phyloP scores from a whole-genome alignment of 2,888 invertebrate species.

The Unio delphinus region DNA sequence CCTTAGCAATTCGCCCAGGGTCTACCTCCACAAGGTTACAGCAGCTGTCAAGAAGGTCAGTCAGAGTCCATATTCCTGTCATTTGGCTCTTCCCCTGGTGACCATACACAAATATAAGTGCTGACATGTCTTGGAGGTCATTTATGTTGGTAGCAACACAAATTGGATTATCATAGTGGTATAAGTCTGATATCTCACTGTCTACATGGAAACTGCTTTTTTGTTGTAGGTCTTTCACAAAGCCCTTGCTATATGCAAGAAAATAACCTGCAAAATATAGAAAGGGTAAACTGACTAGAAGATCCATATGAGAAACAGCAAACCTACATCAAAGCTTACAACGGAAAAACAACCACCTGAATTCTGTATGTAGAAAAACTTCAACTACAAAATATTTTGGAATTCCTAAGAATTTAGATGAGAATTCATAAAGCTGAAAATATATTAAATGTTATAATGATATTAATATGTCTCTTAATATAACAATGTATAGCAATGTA shows the following conservation, averaged over 20 bases:
- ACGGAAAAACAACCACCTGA: too few relatives aligned
- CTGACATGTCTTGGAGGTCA: conserved; percentile 4
- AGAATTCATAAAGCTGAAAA: too few relatives aligned
- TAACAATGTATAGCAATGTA: too few relatives aligned
- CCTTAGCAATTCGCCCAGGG: conserved; percentile 31
- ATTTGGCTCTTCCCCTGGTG: conserved; percentile 59
- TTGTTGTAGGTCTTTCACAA: conserved; percentile 21
- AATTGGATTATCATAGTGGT: conserved; percentile 33
- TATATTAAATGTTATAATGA: too few relatives aligned
- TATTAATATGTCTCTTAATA: too few relatives aligned
- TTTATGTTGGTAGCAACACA: conserved; percentile 26
- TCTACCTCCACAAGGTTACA: conserved; percentile 49
- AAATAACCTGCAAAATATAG: conserved; percentile 41
- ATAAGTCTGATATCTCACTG: conserved; percentile 29
- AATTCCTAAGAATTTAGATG: too few relatives aligned
- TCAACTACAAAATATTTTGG: too few relatives aligned
- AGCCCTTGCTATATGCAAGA: conserved; percentile 33
- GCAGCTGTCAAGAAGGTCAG: conserved; percentile 53
- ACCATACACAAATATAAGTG: conserved; percentile 38
- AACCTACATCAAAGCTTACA: too few relatives aligned
- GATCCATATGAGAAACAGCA: too few relatives aligned
- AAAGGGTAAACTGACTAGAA: background rate
- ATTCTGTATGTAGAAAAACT: too few relatives aligned
- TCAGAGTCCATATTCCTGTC: conserved; percentile 48
- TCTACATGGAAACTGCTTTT: conserved; percentile 24